Percentiles rank a stretch among this genome's conserved stretches.
These are phyloP conservation scores for Aphis craccivora DNA, from an alignment of 1,140 invertebrate genomes.

Conservation along the genomic window DNA sequence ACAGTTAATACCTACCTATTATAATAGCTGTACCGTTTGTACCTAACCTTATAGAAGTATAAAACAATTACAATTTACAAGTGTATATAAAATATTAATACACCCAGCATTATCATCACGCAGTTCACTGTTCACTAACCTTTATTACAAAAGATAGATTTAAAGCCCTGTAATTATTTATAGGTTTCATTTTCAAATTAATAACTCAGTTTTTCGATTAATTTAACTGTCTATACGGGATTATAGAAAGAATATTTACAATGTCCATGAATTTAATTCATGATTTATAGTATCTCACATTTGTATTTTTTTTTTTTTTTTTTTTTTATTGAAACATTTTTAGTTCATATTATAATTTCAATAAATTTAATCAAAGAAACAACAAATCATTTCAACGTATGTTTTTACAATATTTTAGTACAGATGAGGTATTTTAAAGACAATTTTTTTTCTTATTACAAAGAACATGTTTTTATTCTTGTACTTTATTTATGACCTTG, in stretches of 20 bases:
- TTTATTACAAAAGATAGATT: not conserved
- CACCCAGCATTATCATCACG: not conserved
- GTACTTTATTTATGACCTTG: not conserved
- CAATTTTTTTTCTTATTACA: not conserved
- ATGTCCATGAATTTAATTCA: not conserved
- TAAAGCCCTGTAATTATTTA: slow-evolving; percentile 8
- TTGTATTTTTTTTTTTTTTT: not conserved
- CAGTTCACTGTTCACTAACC: not conserved
- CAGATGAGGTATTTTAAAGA: not conserved
- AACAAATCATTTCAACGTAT: not conserved
- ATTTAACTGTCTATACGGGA: not conserved
- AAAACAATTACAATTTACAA: not conserved
- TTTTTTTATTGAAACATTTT: not conserved
- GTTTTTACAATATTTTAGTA: not conserved
- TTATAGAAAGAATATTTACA: not conserved
- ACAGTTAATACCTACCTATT: not conserved
- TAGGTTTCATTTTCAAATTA: not conserved
- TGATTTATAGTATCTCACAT: not conserved
- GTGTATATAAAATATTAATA: not conserved
- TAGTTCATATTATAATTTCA: not conserved
- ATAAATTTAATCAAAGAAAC: not conserved
- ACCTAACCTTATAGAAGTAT: not conserved
- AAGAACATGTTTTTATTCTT: not conserved
- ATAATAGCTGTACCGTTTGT: not conserved
- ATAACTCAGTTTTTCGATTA: slow-evolving; percentile 12